Evolutionary conservation across 2,113 vertebrate genomes (phyloP).

Genomic region (Myotis brandtii): DNA sequence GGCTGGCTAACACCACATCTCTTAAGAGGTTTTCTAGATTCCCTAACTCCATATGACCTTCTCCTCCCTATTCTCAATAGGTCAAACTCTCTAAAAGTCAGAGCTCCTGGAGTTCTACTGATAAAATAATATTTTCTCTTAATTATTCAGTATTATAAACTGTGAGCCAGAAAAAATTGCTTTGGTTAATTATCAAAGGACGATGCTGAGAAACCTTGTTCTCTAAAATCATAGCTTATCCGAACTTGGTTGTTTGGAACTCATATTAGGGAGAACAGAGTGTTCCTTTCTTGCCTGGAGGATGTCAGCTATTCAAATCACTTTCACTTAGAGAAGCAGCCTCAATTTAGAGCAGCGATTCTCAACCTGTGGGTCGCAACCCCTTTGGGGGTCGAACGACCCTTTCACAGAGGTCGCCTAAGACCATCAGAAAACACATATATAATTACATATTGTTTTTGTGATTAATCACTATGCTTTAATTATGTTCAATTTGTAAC

Average conservation of each 20-base stretch:
- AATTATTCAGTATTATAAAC: neutral
- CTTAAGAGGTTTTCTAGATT: conserved; percentile 3
- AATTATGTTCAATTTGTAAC: too few species aligned
- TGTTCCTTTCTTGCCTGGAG: neutral
- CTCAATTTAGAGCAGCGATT: neutral
- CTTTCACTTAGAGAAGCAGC: neutral
- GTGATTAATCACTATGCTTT: too few species aligned
- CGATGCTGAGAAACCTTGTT: neutral
- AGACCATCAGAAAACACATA: too few species aligned
- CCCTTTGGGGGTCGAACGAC: too few species aligned
- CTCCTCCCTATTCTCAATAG: neutral
- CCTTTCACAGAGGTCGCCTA: too few species aligned
- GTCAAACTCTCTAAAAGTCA: conserved; percentile 33
- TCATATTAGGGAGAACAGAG: conserved; percentile 19
- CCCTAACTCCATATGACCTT: neutral
- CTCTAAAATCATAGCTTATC: neutral
- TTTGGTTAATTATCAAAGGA: conserved; percentile 38
- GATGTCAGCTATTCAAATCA: neutral
- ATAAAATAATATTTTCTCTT: neutral
- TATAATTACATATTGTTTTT: too few species aligned
- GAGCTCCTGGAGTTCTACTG: neutral
- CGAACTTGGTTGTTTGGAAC: neutral
- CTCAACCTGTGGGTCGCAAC: too few species aligned
- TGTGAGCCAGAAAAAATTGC: neutral
- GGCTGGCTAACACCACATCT: neutral